These are phyloP conservation scores for Halocaridina rubra DNA, from an alignment of 2,888 invertebrate genomes.

Conservation along the genomic window DNA sequence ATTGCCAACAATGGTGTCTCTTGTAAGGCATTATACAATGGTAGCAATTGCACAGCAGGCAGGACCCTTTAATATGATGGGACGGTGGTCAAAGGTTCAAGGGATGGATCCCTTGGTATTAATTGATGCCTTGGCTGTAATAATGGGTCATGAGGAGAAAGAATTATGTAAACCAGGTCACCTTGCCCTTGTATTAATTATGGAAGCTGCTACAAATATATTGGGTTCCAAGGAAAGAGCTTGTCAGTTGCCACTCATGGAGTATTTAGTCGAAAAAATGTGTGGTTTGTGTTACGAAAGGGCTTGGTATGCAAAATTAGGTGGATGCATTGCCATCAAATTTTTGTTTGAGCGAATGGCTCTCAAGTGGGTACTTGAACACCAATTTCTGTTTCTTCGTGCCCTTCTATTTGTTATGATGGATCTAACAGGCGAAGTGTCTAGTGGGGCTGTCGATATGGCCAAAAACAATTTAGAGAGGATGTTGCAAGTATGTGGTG, in stretches of 20 bases:
- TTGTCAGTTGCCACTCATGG: slow-evolving; percentile 90
- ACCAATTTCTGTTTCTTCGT: slow-evolving; percentile 86
- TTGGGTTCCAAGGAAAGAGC: slow-evolving; percentile 88
- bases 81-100: slow-evolving; percentile 73
- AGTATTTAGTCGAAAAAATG: slow-evolving; percentile 94
- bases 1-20: slow-evolving; percentile 85
- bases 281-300: slow-evolving; percentile 94
- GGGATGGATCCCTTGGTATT: slow-evolving; percentile 90
- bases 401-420: slow-evolving; percentile 93
- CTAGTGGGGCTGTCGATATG: slow-evolving; percentile 95
- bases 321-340: slow-evolving; percentile 92
- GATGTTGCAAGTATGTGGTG: slow-evolving; percentile 85
- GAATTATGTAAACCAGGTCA: slow-evolving; percentile 95
- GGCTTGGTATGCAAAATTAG: slow-evolving; percentile 98
- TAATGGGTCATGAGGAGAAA: slow-evolving; percentile 98
- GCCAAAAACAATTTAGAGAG: slow-evolving; percentile 91
- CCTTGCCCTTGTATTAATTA: slow-evolving; percentile 85
- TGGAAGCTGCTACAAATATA: slow-evolving; percentile 89
- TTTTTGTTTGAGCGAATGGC: slow-evolving; percentile 91
- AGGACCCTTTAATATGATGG: slow-evolving; percentile 71
- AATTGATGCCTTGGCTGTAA: slow-evolving; percentile 91
- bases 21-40: slow-evolving; percentile 94
- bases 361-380: slow-evolving; percentile 86
- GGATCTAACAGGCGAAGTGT: slow-evolving; percentile 94
- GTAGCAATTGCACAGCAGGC: slow-evolving; percentile 95